Evolutionary conservation across 2,797 vertebrate genomes (phyloP), one percentile per base, ranked within the genome.

Genomic region (Myotis daubentonii): DNA sequence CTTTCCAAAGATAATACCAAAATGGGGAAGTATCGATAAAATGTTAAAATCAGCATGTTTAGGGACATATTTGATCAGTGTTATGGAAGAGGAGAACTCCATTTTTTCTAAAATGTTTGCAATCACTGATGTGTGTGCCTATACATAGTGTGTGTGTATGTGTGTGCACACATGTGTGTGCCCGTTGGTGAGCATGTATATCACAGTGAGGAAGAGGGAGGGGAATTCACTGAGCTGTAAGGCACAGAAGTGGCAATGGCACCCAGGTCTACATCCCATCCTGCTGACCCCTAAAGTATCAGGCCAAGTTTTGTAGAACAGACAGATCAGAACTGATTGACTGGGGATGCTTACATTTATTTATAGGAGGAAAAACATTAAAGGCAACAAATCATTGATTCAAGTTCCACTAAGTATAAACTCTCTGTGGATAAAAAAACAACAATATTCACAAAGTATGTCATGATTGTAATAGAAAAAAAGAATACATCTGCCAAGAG

Each of bases 1-100:
- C 7, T 33, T 86, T 82, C n/a, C 75, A 89, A 83, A 85, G 47
- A 75, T 91, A 91, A 53, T 53, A 55, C 28, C 16, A n/a, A 85
- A 80, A 44, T 28, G 13, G n/a, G 3, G n/a, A 68, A 60, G 3
- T 55, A 92, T 30, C n/a, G 20, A 66, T 9, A 71, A 85, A 94
- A 90, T n/a, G 65, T 66, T 85, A 93, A 87, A 76, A 57, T 71
- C 22, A 57, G 19, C 41, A 41, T 79, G 44, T 44, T 33, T 84
- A 20, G 8, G 1, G 33, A 41, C 12, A 9, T 30, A 30, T 51
- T 70, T 65, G 25, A 2, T 80, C 44, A 89, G n/a, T 12, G 4
- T 17, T n/a, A 23, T 49, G 36, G 15, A 44, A 25, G 22, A 72
- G 2, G 7, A 85, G 41, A 93, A 23, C 10, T 87, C 89, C 3